phyloP scores from a whole-genome alignment of 2,888 invertebrate genomes.

The Furcula furcula region DNA sequence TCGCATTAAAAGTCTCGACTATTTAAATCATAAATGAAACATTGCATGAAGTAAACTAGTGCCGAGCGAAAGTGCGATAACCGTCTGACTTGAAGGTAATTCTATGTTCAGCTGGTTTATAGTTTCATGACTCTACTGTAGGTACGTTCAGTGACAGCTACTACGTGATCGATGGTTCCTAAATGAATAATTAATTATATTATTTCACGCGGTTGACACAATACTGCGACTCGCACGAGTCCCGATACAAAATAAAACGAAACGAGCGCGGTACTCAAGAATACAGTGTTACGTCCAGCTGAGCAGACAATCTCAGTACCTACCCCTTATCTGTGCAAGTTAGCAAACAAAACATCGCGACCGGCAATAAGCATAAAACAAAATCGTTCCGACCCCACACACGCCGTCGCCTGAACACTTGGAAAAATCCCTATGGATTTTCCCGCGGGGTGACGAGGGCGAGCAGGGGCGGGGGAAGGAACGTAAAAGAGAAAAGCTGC shows the following conservation, averaged over 20 bases:
- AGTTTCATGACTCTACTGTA: conserved; percentile 39
- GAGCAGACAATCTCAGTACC: conserved; percentile 63
- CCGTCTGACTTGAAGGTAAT: conserved; percentile 27
- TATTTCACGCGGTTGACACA: conserved; percentile 11
- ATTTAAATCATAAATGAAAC: conserved; percentile 32
- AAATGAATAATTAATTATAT: conserved; percentile 33
- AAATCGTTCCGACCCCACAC: conserved; percentile 80
- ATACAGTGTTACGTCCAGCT: conserved; percentile 46
- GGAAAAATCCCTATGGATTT: conserved; percentile 82
- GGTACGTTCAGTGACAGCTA: conserved; percentile 29
- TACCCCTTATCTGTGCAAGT: conserved; percentile 74
- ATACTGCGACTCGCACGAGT: conserved; percentile 27
- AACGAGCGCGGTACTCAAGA: conserved; percentile 27
- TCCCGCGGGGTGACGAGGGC: conserved; percentile 58
- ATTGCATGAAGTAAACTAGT: conserved; percentile 35
- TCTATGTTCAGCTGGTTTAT: conserved; percentile 23
- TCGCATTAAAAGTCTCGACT: conserved; percentile 18
- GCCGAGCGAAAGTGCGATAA: conserved; percentile 45
- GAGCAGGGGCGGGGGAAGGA: conserved; percentile 61
- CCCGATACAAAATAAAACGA: conserved; percentile 26
- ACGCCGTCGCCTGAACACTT: conserved; percentile 78
- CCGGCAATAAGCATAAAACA: conserved; percentile 81
- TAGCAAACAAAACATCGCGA: conserved; percentile 78
- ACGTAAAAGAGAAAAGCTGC: conserved; percentile 84
- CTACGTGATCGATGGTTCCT: conserved; percentile 34